phyloP scores from a whole-genome alignment of 2,797 vertebrate genomes.

The Paramormyrops hopkinsi region DNA sequence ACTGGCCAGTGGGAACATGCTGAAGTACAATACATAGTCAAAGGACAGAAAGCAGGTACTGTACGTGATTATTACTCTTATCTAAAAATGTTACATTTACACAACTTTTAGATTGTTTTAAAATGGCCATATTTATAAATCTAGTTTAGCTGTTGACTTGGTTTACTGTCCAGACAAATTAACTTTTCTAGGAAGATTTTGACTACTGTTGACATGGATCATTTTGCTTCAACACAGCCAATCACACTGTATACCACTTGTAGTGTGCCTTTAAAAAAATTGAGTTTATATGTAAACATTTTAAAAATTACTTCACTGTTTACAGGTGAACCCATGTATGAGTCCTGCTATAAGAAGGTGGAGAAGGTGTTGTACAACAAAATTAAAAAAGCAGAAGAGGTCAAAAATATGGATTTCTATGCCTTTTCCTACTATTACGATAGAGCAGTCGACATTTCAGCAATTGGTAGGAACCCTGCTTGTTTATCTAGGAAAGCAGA shows the following conservation, averaged over 20 bases:
- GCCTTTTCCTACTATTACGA: constrained; percentile 91
- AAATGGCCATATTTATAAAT: background rate
- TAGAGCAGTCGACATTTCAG: constrained; percentile 68
- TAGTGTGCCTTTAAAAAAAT: background rate
- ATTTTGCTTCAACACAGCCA: background rate
- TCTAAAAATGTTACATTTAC: background rate
- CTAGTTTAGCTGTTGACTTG: background rate
- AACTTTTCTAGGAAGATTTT: background rate
- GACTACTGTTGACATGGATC: too few species aligned
- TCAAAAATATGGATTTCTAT: constrained; percentile 71
- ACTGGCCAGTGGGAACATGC: constrained; percentile 75
- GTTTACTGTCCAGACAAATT: background rate
- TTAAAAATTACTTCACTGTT: background rate
- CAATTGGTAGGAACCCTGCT: constrained; percentile 65
- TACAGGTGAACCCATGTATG: constrained; percentile 63
- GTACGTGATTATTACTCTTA: background rate
- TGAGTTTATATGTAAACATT: background rate
- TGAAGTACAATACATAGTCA: constrained; percentile 75
- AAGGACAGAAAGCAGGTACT: constrained; percentile 80
- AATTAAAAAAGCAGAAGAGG: constrained; percentile 63
- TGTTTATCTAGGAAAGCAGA: background rate
- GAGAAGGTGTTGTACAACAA: constrained; percentile 70
- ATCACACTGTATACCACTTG: background rate
- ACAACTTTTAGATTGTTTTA: background rate
- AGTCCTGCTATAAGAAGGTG: constrained; percentile 72